Percentiles rank a stretch among this genome's conserved stretches.
These are phyloP conservation scores for Anticlea derivata DNA, from an alignment of 2,888 invertebrate species.

Conservation along the genomic window DNA sequence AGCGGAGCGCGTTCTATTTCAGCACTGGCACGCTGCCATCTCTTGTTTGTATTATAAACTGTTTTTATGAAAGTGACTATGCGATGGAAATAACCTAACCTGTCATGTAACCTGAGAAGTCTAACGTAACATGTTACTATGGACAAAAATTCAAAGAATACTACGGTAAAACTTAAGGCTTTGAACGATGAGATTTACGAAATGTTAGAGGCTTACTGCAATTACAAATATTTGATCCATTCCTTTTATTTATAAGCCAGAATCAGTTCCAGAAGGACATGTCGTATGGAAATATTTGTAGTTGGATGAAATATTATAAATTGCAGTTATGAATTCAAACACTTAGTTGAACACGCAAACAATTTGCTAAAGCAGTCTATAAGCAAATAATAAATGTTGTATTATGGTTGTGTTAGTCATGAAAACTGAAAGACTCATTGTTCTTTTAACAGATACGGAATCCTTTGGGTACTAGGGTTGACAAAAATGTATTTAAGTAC, in stretches of 20 bases:
- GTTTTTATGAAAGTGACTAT: constrained; percentile 84
- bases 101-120: constrained; percentile 80
- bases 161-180: not conserved
- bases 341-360: constrained; percentile 31
- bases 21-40: constrained; percentile 76
- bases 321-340: not conserved
- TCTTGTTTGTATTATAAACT: constrained; percentile 83
- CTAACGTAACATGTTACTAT: constrained; percentile 47
- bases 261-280: too few relatives aligned
- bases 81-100: constrained; percentile 82
- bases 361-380: constrained; percentile 65
- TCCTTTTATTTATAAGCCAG: too few relatives aligned
- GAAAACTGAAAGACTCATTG: constrained; percentile 42
- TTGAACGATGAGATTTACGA: constrained; percentile 11
- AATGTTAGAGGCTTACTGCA: not conserved
- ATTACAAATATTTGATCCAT: not conserved
- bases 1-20: constrained; percentile 79
- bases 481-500: constrained; percentile 64
- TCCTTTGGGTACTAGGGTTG: constrained; percentile 39
- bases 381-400: constrained; percentile 54
- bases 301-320: not conserved
- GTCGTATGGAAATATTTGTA: not conserved
- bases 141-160: constrained; percentile 12
- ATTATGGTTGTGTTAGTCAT: constrained; percentile 51
- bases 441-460: constrained; percentile 49